These are phyloP conservation scores for Aporophyla lueneburgensis DNA, from an alignment of 2,888 invertebrate species.

Conservation along the genomic window DNA sequence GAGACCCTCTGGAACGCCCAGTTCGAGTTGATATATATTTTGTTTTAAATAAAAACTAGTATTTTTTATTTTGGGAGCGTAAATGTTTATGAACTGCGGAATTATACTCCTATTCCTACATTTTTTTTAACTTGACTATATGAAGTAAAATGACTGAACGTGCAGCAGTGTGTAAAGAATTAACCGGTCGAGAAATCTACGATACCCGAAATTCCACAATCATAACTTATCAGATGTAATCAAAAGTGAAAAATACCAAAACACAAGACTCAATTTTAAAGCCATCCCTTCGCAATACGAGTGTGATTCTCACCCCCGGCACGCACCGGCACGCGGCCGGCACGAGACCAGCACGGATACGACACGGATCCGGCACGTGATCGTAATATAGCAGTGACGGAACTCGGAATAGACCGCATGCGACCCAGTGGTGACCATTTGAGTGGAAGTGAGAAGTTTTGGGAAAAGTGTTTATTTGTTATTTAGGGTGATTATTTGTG, in stretches of 20 bases:
- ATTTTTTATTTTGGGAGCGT: too few relatives aligned
- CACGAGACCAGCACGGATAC: slow-evolving; percentile 65
- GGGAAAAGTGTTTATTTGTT: slow-evolving; percentile 60
- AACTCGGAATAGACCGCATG: slow-evolving; percentile 77
- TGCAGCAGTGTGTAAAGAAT: too few relatives aligned
- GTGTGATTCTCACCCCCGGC: slow-evolving; percentile 68
- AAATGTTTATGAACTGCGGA: too few relatives aligned
- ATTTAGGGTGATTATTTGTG: slow-evolving; percentile 40
- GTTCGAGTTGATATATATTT: too few relatives aligned
- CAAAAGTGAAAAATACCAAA: slow-evolving; percentile 65
- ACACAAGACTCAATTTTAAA: slow-evolving; percentile 67
- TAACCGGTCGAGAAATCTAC: too few relatives aligned
- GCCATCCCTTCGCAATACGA: slow-evolving; percentile 76
- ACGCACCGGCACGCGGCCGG: slow-evolving; percentile 55
- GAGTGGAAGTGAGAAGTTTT: slow-evolving; percentile 78
- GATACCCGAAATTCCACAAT: slow-evolving; percentile 31
- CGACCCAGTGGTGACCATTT: slow-evolving; percentile 77
- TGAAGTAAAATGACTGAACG: too few relatives aligned
- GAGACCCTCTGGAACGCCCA: too few relatives aligned
- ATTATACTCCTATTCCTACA: too few relatives aligned
- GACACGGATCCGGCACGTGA: slow-evolving; percentile 76
- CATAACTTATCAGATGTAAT: slow-evolving; percentile 50
- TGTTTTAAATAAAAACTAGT: too few relatives aligned
- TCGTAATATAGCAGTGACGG: slow-evolving; percentile 77
- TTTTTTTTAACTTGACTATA: too few relatives aligned